Evolutionary conservation across 2,113 vertebrate species (phyloP).

Genomic region (Nibea coibor): DNA sequence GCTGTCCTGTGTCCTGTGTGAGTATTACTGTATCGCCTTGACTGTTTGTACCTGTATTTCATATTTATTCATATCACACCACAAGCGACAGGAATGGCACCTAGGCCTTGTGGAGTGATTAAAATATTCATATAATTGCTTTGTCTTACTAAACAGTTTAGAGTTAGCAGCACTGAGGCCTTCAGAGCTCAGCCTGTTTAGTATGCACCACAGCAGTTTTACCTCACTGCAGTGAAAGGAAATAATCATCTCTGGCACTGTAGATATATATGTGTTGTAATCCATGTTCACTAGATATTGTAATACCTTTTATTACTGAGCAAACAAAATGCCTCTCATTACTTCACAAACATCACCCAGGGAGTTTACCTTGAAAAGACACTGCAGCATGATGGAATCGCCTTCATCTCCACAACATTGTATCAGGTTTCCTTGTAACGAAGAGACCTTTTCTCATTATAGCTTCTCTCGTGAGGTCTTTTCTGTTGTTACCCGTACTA

Average conservation of each 20-base stretch:
- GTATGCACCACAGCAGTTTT: constrained; percentile 23
- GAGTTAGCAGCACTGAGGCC: constrained; percentile 2
- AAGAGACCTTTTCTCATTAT: constrained; percentile 39
- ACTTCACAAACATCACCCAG: constrained; percentile 42
- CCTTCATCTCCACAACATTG: constrained; percentile 37
- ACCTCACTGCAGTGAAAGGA: constrained; percentile 26
- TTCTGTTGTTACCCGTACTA: constrained; percentile 34
- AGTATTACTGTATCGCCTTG: background rate
- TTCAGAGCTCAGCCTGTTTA: constrained; percentile 25
- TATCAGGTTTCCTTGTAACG: constrained; percentile 38
- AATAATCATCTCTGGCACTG: constrained; percentile 35
- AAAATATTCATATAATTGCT: constrained; percentile 27
- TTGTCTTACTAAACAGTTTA: constrained; percentile 47
- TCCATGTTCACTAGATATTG: constrained; percentile 42
- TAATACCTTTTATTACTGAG: constrained; percentile 41
- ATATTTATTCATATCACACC: constrained; percentile 12
- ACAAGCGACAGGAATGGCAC: constrained; percentile 1
- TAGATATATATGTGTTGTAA: constrained; percentile 47
- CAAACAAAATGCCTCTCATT: constrained; percentile 52
- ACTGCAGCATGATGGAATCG: constrained; percentile 10
- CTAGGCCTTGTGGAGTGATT: constrained; percentile 24
- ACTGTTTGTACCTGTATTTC: background rate
- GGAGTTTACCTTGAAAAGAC: constrained; percentile 42
- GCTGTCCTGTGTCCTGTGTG: background rate
- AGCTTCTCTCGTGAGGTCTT: constrained; percentile 37